Base-by-base conservation (phyloP, 2,113 vertebrate species). In the Urocynchramus pylzowi region DNA sequence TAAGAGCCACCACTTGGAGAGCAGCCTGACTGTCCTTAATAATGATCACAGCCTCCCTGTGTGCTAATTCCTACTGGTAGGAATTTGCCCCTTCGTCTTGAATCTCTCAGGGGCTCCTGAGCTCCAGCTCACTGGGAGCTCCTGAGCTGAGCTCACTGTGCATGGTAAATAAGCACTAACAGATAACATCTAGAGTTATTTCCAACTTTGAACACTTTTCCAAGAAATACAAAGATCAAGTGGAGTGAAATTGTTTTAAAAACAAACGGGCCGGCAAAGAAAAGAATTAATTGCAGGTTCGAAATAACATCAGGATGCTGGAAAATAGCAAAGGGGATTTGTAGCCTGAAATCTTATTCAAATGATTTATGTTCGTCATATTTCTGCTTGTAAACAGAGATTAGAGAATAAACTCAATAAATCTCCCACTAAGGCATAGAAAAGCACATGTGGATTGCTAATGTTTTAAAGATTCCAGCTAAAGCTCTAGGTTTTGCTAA, bases 321-420 rank as follows among this genome's bases (percentile, higher is more conserved):
- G 73, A 68, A 88, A 95, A 87, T 3, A 87, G 65, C 59, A 70
- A 84, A 87, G 42, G 71, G 79, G 70, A 74, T 87, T 95, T 87
- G 80, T 87, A 86, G 76, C 83, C 92, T 86, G 91, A 91, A 95
- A 63, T 78, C 81, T 92, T 89, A 54, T 77, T 91, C 71, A 86
- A 90, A 73, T 92, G n/a, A 94, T 97, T 94, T 85, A 90, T 87
- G 77, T 87, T 96, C 13, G 0, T 87, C 82, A 92, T 89, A 95
- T 94, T 96, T 95, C 93, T 95, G 90, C 95, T 94, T 92, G 94
- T 95, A 95, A 95, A 94, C 94, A 96, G 84, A 95, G 95, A 93
- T 96, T 91, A 94, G 87, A 84, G 93, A 93, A 95, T 87, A 95
- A 92, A 96, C 78, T 94, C 61, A 76, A 92, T 86, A 95, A 90